Base-by-base conservation (phyloP, 2,113 vertebrate genomes). In the Sinocyclocheilus rhinocerous region DNA sequence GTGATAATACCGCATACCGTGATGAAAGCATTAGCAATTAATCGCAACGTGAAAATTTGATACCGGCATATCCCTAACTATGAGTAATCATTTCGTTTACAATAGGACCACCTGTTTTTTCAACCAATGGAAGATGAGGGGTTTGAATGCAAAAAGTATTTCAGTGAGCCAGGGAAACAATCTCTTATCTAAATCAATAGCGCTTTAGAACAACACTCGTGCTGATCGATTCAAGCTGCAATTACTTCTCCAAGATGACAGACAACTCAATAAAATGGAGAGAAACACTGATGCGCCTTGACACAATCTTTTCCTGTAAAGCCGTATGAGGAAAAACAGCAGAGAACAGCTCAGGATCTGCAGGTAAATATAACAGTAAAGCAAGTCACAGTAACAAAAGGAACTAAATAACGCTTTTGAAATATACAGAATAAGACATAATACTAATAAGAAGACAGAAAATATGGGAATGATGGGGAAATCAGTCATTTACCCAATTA, bases 101-200 rank as follows among this genome's bases (percentile, higher is more conserved):
- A 39, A 8, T 22, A 72, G 36, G 18, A 48, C 3, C 36, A 48
- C 10, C 20, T 42, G 67, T 73, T 42, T 42, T 36, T 73, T 10
- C 18, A 4, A 73, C 36, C 70, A 12, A 13, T 73, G 20, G 36
- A 36, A 45, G 33, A 36, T 11, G 11, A 29, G 15, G 16, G 36
- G 67, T 39, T 70, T 20, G 67, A 70, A 70, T 70, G 33, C 8
- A 70, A 72, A 42, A 22, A 61, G 55, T 80, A 80, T 24, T 24
- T 11, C 45, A n/a, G 67, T 6, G 2, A 42, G 59, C 79, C 69
- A 50, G 39, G 18, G 26, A 59, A 83, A 78, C 29, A 57, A 22
- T 26, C 24, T 59, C 9, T 77, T 76, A 72, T 59, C 22, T 42
- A 48, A 77, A 83, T 78, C 86, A 77, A 77, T 70, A 55, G 39